A percentile compares a stretch with the other conserved stretches of the same genome.
These are phyloP conservation scores for Podarcis raffonei DNA, from an alignment of 2,113 vertebrate genomes.

Conservation along the genomic window DNA sequence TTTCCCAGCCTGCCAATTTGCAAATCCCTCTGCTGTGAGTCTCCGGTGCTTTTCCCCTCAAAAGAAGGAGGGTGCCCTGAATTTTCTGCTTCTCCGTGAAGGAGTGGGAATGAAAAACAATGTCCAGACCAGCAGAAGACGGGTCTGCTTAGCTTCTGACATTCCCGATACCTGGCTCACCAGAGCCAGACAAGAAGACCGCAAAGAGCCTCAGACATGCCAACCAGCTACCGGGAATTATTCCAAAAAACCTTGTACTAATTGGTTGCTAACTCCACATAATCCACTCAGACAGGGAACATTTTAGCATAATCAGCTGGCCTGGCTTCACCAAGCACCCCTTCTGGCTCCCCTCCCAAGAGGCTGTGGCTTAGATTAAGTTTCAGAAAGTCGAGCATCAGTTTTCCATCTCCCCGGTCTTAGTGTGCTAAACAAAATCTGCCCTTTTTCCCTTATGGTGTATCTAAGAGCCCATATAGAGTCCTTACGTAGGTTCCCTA, in stretches of 20 bases:
- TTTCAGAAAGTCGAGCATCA: neutral
- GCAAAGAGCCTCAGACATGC: conserved; percentile 11
- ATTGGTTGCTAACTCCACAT: conserved; percentile 46
- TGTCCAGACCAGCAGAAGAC: neutral
- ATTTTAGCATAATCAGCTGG: conserved; percentile 56
- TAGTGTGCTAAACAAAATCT: too few relatives aligned
- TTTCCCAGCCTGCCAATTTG: neutral
- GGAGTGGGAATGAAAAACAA: neutral
- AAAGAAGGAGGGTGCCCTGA: neutral
- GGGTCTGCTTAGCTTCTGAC: neutral
- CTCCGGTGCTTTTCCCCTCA: neutral
- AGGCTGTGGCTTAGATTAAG: neutral
- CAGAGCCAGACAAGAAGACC: accelerated
- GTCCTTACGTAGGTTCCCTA: too few relatives aligned
- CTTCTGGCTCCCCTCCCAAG: neutral
- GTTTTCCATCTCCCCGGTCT: accelerated
- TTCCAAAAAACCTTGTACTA: conserved; percentile 51
- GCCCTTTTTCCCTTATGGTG: too few relatives aligned
- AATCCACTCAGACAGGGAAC: conserved; percentile 56
- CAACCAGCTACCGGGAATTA: conserved; percentile 33
- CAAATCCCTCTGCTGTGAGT: neutral
- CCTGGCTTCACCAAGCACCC: neutral
- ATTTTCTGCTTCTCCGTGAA: neutral
- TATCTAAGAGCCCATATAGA: too few relatives aligned
- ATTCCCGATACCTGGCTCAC: neutral